Evolutionary conservation across 2,113 vertebrate species (phyloP).

Genomic region (Salminus brasiliensis): DNA sequence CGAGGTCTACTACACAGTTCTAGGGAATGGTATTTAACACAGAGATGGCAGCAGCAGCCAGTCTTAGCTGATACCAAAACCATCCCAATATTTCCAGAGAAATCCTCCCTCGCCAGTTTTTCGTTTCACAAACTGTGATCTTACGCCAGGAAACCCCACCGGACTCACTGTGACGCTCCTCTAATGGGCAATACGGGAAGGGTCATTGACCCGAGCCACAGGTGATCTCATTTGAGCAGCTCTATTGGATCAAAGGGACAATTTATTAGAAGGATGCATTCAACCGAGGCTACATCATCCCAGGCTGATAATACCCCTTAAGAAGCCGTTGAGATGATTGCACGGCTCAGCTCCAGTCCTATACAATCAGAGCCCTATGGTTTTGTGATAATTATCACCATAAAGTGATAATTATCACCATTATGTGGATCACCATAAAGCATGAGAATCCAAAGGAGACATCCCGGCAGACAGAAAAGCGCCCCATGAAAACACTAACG

Average conservation of each 20-base stretch:
- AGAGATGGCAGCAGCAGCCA: not conserved
- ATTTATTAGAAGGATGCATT: slow-evolving; percentile 7
- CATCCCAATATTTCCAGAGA: not conserved
- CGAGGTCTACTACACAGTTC: too few species aligned
- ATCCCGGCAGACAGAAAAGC: not conserved
- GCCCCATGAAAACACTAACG: slow-evolving; percentile 1
- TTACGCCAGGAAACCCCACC: not conserved
- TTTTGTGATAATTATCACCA: slow-evolving; percentile 13
- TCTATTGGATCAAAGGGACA: not conserved
- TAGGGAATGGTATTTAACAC: not conserved
- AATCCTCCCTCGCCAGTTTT: not conserved
- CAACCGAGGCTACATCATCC: not conserved
- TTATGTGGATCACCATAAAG: not conserved
- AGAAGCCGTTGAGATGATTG: slow-evolving; percentile 8
- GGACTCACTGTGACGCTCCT: not conserved
- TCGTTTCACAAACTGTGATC: not conserved
- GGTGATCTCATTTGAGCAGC: not conserved
- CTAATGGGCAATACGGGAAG: not conserved
- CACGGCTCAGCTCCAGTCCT: not conserved
- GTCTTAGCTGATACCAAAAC: not conserved
- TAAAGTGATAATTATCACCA: not conserved
- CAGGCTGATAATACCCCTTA: not conserved
- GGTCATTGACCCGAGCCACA: not conserved
- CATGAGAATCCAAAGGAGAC: not conserved
- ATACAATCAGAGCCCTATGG: not conserved